A percentile compares a stretch with the other conserved stretches of the same genome.
phyloP scores from a whole-genome alignment of 2,113 vertebrate species.

The Xyrauchen texanus region DNA sequence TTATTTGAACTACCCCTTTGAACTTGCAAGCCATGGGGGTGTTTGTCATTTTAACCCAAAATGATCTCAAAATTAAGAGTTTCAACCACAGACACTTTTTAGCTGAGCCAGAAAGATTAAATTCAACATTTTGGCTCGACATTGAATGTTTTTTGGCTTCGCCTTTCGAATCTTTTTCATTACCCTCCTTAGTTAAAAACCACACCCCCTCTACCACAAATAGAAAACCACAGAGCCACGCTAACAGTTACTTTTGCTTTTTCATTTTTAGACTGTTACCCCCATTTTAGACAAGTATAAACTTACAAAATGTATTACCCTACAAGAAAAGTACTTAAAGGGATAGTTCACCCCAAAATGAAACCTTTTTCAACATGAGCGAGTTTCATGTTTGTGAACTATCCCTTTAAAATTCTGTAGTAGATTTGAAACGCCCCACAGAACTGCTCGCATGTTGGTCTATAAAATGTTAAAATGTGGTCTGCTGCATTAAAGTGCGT shows the following conservation, averaged over 20 bases:
- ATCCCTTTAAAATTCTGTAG: too few relatives aligned
- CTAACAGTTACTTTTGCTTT: conserved; percentile 19
- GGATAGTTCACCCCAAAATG: not conserved
- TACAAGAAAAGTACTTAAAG: not conserved
- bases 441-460: too few relatives aligned
- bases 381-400: too few relatives aligned
- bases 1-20: conserved; percentile 47
- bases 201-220: conserved; percentile 8
- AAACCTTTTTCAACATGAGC: too few relatives aligned
- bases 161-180: not conserved
- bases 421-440: too few relatives aligned
- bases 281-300: not conserved
- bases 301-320: not conserved
- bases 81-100: conserved; percentile 52
- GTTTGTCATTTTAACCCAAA: conserved; percentile 52
- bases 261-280: not conserved
- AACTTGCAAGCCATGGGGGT: conserved; percentile 42
- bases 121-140: conserved; percentile 39
- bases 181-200: conserved; percentile 11
- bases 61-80: conserved; percentile 53
- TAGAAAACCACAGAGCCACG: conserved; percentile 33
- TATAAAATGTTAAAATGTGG: too few relatives aligned
- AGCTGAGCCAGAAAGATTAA: conserved; percentile 54
- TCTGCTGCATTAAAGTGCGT: not conserved
- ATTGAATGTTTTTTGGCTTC: conserved; percentile 38